Evolutionary conservation across 2,888 invertebrate genomes (phyloP).

Genomic region (Tyria jacobaeae): DNA sequence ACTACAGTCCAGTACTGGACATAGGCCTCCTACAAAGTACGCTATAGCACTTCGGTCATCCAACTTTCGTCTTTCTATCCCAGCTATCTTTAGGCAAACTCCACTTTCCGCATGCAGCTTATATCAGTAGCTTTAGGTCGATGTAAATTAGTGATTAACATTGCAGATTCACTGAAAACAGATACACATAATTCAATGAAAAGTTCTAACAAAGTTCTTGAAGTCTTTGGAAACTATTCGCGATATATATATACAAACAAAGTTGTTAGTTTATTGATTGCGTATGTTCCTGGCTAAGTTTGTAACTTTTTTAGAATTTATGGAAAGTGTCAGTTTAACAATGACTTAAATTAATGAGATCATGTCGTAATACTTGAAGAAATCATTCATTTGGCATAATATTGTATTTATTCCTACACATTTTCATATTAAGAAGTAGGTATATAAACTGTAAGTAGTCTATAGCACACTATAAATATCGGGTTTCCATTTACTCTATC

Average conservation of each 20-base stretch:
- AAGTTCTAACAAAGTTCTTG: not conserved
- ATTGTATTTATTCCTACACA: not conserved
- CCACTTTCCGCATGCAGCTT: too few relatives aligned
- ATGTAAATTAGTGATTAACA: not conserved
- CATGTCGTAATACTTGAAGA: not conserved
- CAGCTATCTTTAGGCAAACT: too few relatives aligned
- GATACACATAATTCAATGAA: too few relatives aligned
- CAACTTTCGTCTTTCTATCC: too few relatives aligned
- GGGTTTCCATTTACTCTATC: slow-evolving; percentile 20
- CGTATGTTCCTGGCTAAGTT: not conserved
- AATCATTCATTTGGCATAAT: not conserved
- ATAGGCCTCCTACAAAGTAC: too few relatives aligned
- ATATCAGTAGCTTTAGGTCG: too few relatives aligned
- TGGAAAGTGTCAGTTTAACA: not conserved
- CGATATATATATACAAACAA: not conserved
- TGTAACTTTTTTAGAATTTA: accelerated
- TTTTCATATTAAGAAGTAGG: too few relatives aligned
- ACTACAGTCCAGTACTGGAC: too few relatives aligned
- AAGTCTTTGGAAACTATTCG: not conserved
- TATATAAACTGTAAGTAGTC: not conserved
- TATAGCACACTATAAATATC: slow-evolving; percentile 19
- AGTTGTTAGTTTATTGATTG: not conserved
- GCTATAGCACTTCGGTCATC: too few relatives aligned
- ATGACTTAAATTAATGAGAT: not conserved
- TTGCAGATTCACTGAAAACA: not conserved